Conservation (phyloP, 2,888 invertebrate species). For the Temnothorax rugatulus region DNA sequence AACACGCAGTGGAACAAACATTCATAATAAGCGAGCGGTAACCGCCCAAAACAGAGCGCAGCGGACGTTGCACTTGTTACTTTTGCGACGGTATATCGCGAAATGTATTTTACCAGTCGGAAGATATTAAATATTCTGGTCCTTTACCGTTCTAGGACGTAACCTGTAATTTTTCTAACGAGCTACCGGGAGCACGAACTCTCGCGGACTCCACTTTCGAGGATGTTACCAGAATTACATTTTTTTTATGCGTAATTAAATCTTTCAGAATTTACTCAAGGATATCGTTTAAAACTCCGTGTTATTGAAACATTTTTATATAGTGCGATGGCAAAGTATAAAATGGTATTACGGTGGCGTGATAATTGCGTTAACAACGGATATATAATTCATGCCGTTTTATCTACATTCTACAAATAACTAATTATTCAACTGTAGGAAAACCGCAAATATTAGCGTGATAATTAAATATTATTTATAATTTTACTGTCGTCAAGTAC, state of each 20-base stretch:
- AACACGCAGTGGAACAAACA: slow-evolving; percentile 49
- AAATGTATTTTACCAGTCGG: slow-evolving; percentile 34
- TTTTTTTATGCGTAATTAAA: slow-evolving; percentile 29
- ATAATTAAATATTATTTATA: background rate
- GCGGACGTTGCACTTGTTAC: slow-evolving; percentile 37
- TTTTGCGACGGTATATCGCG: slow-evolving; percentile 42
- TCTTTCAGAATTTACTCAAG: slow-evolving; percentile 18
- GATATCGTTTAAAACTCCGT: slow-evolving; percentile 15
- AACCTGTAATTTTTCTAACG: slow-evolving; percentile 45
- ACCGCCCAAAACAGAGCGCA: slow-evolving; percentile 42
- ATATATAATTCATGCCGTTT: background rate
- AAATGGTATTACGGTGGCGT: background rate
- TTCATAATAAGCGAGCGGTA: slow-evolving; percentile 44
- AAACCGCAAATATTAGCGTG: background rate
- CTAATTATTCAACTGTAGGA: background rate
- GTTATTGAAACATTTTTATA: slow-evolving; percentile 25
- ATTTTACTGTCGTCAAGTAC: slow-evolving; percentile 6
- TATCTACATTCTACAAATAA: background rate
- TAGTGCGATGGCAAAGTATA: background rate
- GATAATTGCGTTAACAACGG: background rate
- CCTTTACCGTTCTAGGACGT: slow-evolving; percentile 15
- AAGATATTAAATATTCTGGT: slow-evolving; percentile 52
- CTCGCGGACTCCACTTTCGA: slow-evolving; percentile 17
- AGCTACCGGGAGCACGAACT: slow-evolving; percentile 14
- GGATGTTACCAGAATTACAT: background rate